phyloP scores from a whole-genome alignment of 2,888 invertebrate genomes.

The Apeira syringaria region DNA sequence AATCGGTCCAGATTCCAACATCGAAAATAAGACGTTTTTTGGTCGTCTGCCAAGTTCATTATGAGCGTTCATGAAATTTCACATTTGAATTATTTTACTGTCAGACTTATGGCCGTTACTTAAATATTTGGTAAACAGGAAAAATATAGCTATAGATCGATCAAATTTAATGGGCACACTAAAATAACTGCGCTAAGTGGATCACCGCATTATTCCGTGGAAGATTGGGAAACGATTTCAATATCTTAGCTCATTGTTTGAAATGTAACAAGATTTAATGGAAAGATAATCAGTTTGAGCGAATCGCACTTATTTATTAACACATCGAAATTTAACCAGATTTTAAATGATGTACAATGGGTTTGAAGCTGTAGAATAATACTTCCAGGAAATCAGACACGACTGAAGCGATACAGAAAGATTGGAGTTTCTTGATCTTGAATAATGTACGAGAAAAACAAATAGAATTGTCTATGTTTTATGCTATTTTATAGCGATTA shows the following conservation, averaged over 20 bases:
- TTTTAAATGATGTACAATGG: not conserved
- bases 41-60: constrained; percentile 83
- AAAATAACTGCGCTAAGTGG: constrained; percentile 76
- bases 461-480: too few relatives aligned
- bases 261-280: constrained; percentile 44
- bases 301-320: constrained; percentile 29
- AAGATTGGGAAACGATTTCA: constrained; percentile 41
- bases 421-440: too few relatives aligned
- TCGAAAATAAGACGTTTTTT: constrained; percentile 84
- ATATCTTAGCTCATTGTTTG: constrained; percentile 47
- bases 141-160: constrained; percentile 81
- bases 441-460: too few relatives aligned
- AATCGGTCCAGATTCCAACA: constrained; percentile 82
- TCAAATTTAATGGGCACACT: constrained; percentile 77
- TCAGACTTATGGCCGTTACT: constrained; percentile 83
- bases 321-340: constrained; percentile 8
- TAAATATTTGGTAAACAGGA: constrained; percentile 84
- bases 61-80: constrained; percentile 84
- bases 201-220: constrained; percentile 56
- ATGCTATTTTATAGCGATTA: too few relatives aligned
- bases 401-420: too few relatives aligned
- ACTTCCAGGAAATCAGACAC: too few relatives aligned
- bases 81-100: constrained; percentile 84
- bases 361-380: too few relatives aligned
- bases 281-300: constrained; percentile 34